These are phyloP conservation scores for Periplaneta americana DNA, from an alignment of 1,140 invertebrate genomes.

Conservation along the genomic window DNA sequence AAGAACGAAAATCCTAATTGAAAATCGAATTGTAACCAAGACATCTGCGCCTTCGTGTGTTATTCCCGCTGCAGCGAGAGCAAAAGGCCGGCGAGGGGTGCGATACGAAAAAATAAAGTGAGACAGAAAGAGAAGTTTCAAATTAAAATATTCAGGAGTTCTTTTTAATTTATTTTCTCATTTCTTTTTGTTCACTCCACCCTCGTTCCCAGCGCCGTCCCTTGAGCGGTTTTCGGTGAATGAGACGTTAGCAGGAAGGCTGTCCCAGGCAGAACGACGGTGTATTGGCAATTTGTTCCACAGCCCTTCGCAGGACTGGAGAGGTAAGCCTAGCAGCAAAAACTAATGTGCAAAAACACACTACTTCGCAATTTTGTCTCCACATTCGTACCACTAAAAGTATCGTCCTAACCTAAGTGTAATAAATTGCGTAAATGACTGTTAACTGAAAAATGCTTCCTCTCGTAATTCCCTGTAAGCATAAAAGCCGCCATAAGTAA, in stretches of 20 bases:
- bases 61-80: neutral
- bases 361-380: too few relatives aligned
- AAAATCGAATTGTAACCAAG: neutral
- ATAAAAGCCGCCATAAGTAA: too few relatives aligned
- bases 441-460: too few relatives aligned
- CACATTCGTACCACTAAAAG: too few relatives aligned
- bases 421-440: too few relatives aligned
- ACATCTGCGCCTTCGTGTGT: neutral
- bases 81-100: neutral
- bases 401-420: too few relatives aligned
- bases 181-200: neutral
- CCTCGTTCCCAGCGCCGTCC: too few relatives aligned
- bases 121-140: neutral
- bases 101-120: neutral
- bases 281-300: neutral
- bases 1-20: neutral
- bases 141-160: conserved; percentile 6
- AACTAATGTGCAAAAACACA: neutral
- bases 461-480: too few relatives aligned
- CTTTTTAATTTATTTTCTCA: neutral
- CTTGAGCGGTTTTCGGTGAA: neutral
- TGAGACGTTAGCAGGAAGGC: neutral
- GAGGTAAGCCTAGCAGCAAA: neutral
- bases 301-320: neutral
- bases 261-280: neutral